Percentiles rank a stretch among this genome's conserved stretches.
Evolutionary conservation across 2,797 vertebrate genomes (phyloP).

Genomic region (Hirundo rustica): DNA sequence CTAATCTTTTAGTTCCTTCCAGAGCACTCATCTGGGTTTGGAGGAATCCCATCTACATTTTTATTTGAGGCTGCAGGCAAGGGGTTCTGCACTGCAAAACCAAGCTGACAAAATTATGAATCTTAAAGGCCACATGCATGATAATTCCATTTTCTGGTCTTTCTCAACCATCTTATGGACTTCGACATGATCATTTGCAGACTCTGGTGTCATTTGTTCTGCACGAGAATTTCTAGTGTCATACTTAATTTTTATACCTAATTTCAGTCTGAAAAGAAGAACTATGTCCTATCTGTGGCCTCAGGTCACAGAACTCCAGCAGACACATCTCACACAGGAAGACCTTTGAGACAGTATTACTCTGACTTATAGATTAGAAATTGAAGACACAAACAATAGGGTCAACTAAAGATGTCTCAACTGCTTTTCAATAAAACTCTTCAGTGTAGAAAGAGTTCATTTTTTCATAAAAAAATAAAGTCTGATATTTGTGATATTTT

Average conservation of each 20-base stretch:
- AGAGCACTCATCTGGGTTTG: neutral
- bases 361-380: neutral
- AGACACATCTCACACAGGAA: neutral
- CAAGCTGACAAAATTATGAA: neutral
- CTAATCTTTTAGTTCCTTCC: neutral
- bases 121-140: neutral
- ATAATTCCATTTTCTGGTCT: neutral
- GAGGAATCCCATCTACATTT: neutral
- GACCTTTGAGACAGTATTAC: neutral
- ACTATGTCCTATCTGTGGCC: neutral
- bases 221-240: neutral
- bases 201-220: neutral
- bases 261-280: neutral
- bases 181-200: neutral
- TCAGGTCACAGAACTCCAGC: neutral
- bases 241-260: neutral
- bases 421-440: neutral
- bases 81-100: neutral
- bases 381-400: neutral
- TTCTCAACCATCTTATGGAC: fast-evolving
- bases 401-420: neutral
- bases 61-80: neutral
- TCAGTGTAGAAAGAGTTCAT: neutral
- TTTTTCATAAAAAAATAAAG: neutral
- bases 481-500: neutral